A percentile compares a stretch with the other conserved stretches of the same genome.
These are phyloP conservation scores for Beroe ovata DNA, from an alignment of 37 sponge, comb jelly and placozoan genomes.

Conservation along the genomic window DNA sequence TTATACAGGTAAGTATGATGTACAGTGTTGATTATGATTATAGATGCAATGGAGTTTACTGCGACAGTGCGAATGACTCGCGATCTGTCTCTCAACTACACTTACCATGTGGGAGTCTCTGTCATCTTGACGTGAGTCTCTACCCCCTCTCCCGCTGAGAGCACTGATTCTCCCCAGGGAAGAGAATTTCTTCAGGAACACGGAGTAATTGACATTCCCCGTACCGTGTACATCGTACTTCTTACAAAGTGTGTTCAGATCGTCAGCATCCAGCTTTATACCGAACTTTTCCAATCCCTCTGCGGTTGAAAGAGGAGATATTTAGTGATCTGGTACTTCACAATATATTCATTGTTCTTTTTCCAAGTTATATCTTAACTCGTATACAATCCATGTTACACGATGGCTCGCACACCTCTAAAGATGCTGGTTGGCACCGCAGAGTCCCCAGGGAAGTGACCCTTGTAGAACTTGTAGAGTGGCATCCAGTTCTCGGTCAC, in stretches of 20 bases:
- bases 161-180: slow-evolving; percentile 43
- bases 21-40: no score
- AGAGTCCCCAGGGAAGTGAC: background rate
- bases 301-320: no score
- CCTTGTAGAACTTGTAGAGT: slow-evolving; percentile 39
- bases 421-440: slow-evolving; percentile 24
- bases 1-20: no score
- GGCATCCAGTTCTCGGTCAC: slow-evolving; percentile 56
- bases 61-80: no score
- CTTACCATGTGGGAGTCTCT: slow-evolving; percentile 55
- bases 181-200: slow-evolving; percentile 31
- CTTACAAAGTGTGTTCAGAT: slow-evolving; percentile 14
- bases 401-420: no score
- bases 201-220: slow-evolving; percentile 11
- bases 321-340: no score
- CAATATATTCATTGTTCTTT: no score
- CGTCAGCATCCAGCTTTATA: background rate
- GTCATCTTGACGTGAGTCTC: background rate
- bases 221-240: slow-evolving; percentile 43
- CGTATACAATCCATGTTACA: no score
- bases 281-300: background rate
- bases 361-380: no score
- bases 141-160: background rate
- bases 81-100: no score
- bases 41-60: no score